Evolutionary conservation across 2,797 vertebrate species (phyloP), one percentile per base, ranked within the genome.

Genomic region (Synanceia verrucosa): DNA sequence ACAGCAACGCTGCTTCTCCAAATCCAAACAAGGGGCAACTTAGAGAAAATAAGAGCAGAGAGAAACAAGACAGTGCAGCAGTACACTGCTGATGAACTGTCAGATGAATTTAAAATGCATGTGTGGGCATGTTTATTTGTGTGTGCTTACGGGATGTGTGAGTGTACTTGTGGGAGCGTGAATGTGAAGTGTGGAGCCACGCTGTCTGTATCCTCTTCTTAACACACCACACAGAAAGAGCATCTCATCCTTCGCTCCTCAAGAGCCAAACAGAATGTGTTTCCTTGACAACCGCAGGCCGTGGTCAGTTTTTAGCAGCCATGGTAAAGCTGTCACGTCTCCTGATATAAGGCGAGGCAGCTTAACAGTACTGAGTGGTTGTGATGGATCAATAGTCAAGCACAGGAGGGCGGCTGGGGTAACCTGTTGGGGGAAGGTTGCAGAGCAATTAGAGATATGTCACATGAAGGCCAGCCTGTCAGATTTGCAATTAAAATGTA

Each of bases 261-360:
- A 46, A 70, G 70, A 89, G 84, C 83, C 86, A 88, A 89, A 87
- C 84, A 83, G 73, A 79, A 67, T 65, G 70, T 44, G 88, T 93
- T 83, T 82, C 90, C 91, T 47, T 91, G 91, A 84, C 88, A 89
- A 93, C 89, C 12, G 39, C 50, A 16, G 75, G 31, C 61, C 44
- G 0, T 48, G 77, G 79, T 84, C 85, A 70, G 70, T 80, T 81
- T 83, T 76, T 19, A 63, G 65, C 55, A 48, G 55, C 65, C 64
- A 53, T 53, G 82, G 81, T 65, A 81, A 73, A 82, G 66, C 81
- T 23, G 73, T 48, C 23, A 14, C 65, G 73, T 64, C 57, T 78
- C 39, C 60, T 62, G 66, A 75, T 67, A 58, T 71, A 31, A 44
- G 19, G 16, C 33, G 52, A 51, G 14, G 65, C 31, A 39, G 61